Evolutionary conservation across 2,888 invertebrate genomes (phyloP), one percentile per base, ranked within the genome.

Genomic region (Cataglyphis cursor): DNA sequence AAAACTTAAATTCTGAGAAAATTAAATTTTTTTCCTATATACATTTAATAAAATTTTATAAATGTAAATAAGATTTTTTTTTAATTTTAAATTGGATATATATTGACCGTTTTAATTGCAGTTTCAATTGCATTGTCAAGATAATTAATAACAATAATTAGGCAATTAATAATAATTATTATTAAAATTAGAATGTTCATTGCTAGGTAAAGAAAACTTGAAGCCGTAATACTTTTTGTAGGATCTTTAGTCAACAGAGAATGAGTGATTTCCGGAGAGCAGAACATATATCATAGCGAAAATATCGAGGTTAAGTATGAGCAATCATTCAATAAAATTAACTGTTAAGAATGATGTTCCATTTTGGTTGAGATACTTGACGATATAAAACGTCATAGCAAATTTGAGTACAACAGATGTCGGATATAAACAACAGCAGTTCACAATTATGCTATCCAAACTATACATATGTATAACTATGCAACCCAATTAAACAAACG

Each of bases 301-400:
- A 21, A 31, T 59, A 78, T 78, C 59, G 57, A 4, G 73, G 73
- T 78, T 78, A 78, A 78, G 73, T 72, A 24, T 57, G 57, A 72
- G 59, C 73, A 72, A 78, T 78, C 78, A 78, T 70, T 12, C 73
- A 78, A 78, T 78, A 72, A 78, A 72, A 70, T 72, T 72, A 72
- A 72, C 70, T 78, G 59, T 78, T 78, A 78, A 59, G 78, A 78
- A 78, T 72, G 72, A 12, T 57, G 57, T 78, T 59, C 72, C 73
- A 41, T 78, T 51, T 51, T 72, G 73, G 24, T 15, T 12, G 31
- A 78, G 31, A 21, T 78, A 38, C 24, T 75, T 51, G 51, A 57
- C 18, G 31, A 44, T 78, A 51, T 51, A 57, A 70, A 78, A 57
- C 41, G 10, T 78, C 41, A 21, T 28, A n/a, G 8, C 35, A 38